Evolutionary conservation across 2,797 vertebrate genomes (phyloP), one percentile per base, ranked within the genome.

Genomic region (Spheniscus humboldti): DNA sequence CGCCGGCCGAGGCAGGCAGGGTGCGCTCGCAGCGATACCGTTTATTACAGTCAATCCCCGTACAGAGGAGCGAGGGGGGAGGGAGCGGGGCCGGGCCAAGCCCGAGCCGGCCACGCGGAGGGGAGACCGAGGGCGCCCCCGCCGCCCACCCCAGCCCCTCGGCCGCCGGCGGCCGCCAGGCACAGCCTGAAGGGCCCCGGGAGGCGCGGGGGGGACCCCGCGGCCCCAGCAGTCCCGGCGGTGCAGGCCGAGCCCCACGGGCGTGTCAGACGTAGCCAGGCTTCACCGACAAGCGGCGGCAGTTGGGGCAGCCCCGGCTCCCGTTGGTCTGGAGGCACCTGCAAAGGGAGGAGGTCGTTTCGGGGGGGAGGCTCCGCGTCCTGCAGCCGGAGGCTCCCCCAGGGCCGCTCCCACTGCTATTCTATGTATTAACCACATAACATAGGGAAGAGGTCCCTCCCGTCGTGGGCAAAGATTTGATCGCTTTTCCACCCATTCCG

Each of bases 271-370:
- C 99, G 86, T 99, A 99, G 78, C 99, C 99, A 7, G 99, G 99
- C 97, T 99, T 99, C 98, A 99, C 98, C 68, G 99, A 99, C 23
- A 98, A 98, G 76, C 99, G 99, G 79, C 98, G 99, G 95, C 99
- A 99, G 93, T 99, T 99, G 39, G 99, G 99, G 97, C 99, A 99
- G 68, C 99, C 99, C 62, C 99, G 99, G 17, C 98, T 99, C 88
- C 99, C 99, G 4, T 99, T 99, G 80, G 98, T 99, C 98, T 99
- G 99, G 53, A 99, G 98, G 97, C 99, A 99, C 98, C 99, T 99
- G 97, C 62, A 94, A 84, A 22, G 68, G 94, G 25, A 95, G 85
- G 91, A 83, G 86, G 57, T 13, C 7, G 33, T 27, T 30, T 52
- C 6, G n/a, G 27, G 43, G 22, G 30, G 28, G 28, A 17, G 6